Conservation (phyloP, 2,797 vertebrate species). For the Enteromius argenteus region DNA sequence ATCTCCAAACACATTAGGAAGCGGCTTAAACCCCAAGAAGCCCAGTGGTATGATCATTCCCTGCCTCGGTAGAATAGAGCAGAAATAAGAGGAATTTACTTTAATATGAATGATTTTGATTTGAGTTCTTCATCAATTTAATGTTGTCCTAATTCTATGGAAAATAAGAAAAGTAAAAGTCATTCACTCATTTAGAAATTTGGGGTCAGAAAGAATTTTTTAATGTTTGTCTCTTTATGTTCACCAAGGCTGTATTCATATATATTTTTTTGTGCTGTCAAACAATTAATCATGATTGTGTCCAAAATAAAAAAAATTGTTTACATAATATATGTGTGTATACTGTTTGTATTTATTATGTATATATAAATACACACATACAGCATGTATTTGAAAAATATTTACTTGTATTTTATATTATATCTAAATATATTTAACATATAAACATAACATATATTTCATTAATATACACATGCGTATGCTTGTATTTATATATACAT, state of each 20-base stretch:
- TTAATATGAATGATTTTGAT: background rate
- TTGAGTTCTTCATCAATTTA: background rate
- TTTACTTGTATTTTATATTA: too few species aligned
- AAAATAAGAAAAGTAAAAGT: background rate
- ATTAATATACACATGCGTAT: too few species aligned
- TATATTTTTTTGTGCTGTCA: too few species aligned
- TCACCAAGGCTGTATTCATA: background rate
- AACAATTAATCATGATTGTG: too few species aligned
- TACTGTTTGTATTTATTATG: too few species aligned
- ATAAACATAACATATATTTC: too few species aligned
- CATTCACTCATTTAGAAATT: background rate
- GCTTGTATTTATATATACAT: too few species aligned
- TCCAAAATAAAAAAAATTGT: too few species aligned
- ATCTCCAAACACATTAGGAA: conserved; percentile 6
- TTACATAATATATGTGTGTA: too few species aligned
- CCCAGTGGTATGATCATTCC: conserved; percentile 23
- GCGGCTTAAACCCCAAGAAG: conserved; percentile 12
- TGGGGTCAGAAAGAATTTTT: background rate
- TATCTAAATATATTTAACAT: too few species aligned
- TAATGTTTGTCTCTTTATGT: background rate
- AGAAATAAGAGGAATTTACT: background rate
- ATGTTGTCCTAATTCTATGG: background rate
- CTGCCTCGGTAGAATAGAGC: background rate
- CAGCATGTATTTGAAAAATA: too few species aligned
- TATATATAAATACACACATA: too few species aligned